Percentiles rank a stretch among this genome's conserved stretches.
phyloP scores from a whole-genome alignment of 1,140 invertebrate species.

The Atta texana region DNA sequence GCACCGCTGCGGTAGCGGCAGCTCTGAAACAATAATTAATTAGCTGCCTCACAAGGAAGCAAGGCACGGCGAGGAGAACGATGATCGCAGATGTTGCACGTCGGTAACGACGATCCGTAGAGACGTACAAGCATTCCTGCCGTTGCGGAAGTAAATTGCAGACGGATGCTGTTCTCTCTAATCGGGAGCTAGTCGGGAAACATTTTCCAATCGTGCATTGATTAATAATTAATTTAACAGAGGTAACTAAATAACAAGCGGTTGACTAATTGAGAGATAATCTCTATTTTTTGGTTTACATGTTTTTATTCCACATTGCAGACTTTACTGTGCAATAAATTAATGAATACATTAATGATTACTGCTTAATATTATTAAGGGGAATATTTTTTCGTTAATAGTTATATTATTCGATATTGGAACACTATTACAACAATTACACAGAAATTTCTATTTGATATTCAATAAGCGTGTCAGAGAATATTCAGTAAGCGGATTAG shows the following conservation, averaged over 20 bases:
- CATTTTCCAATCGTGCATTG: conserved; percentile 61
- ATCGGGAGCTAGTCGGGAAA: conserved; percentile 56
- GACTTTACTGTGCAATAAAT: neutral
- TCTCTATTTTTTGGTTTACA: neutral
- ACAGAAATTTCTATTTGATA: neutral
- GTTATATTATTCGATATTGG: neutral
- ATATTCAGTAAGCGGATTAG: neutral
- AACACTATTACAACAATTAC: neutral
- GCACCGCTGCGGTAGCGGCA: neutral
- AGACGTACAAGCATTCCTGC: conserved; percentile 24
- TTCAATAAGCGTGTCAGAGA: neutral
- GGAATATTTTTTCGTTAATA: neutral
- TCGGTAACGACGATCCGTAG: conserved; percentile 52
- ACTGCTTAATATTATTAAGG: neutral
- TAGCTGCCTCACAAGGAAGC: conserved; percentile 67
- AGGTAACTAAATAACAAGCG: conserved; percentile 11
- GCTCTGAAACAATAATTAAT: conserved; percentile 75
- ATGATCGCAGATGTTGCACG: conserved; percentile 71
- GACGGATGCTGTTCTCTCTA: conserved; percentile 45
- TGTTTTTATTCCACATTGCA: neutral
- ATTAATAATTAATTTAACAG: neutral
- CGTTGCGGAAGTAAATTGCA: conserved; percentile 64
- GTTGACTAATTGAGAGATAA: conserved; percentile 17
- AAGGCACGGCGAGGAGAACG: conserved; percentile 42
- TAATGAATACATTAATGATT: neutral